Evolutionary conservation across 2,888 invertebrate species (phyloP).

Genomic region (Cyaniris semiargus): DNA sequence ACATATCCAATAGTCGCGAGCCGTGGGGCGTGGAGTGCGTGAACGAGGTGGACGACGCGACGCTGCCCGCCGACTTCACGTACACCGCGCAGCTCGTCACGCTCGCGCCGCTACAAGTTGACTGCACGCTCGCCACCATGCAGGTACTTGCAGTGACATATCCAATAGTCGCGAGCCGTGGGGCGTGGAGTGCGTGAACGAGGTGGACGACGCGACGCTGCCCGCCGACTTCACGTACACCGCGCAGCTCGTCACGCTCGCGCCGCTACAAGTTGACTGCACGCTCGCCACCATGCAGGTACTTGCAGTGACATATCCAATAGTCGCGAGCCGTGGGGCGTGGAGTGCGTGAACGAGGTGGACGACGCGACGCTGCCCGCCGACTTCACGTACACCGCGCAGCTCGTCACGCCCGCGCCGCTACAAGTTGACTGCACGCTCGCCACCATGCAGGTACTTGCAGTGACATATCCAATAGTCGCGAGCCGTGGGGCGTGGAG

Average conservation of each 20-base stretch:
- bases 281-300: conserved; percentile 86
- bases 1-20: conserved; percentile 84
- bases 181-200: conserved; percentile 89
- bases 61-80: conserved; percentile 86
- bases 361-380: conserved; percentile 84
- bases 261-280: conserved; percentile 84
- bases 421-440: conserved; percentile 86
- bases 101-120: conserved; percentile 84
- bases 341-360: conserved; percentile 87
- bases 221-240: conserved; percentile 90
- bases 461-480: conserved; percentile 76
- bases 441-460: conserved; percentile 82
- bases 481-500: conserved; percentile 90
- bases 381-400: conserved; percentile 89
- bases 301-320: conserved; percentile 46
- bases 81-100: conserved; percentile 89
- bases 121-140: conserved; percentile 85
- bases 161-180: conserved; percentile 87
- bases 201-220: conserved; percentile 83
- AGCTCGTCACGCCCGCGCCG: conserved; percentile 86
- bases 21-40: conserved; percentile 89
- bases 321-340: conserved; percentile 90
- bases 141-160: conserved; percentile 68
- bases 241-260: conserved; percentile 86
- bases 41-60: conserved; percentile 84